A percentile compares a stretch with the other conserved stretches of the same genome.
phyloP scores from a whole-genome alignment of 2,888 invertebrate genomes.

The Pristionchus mayeri region DNA sequence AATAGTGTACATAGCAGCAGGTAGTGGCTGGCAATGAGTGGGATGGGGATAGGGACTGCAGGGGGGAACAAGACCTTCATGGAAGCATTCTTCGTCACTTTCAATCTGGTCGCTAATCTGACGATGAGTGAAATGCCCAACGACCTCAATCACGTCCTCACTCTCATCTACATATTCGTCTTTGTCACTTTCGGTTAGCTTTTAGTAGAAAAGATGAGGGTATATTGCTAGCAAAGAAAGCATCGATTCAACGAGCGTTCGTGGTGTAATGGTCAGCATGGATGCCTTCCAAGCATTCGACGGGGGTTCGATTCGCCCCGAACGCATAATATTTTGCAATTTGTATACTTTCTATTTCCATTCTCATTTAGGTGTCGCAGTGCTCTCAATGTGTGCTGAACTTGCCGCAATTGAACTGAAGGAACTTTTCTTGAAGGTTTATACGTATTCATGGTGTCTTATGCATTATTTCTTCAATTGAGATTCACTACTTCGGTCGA shows the following conservation, averaged over 20 bases:
- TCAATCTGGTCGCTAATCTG: constrained; percentile 76
- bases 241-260: constrained; percentile 49
- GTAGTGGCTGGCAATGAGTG: constrained; percentile 42
- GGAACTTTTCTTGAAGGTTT: constrained; percentile 70
- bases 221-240: too few species aligned
- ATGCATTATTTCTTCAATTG: background rate
- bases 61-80: constrained; percentile 72
- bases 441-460: background rate
- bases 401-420: constrained; percentile 75
- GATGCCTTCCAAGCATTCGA: constrained; percentile 60
- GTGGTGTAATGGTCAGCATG: constrained; percentile 60
- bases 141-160: constrained; percentile 70
- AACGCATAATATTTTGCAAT: constrained; percentile 50
- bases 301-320: constrained; percentile 60
- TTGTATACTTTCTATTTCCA: too few species aligned
- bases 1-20: constrained; percentile 72
- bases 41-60: background rate
- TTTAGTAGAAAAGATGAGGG: background rate
- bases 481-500: constrained; percentile 71
- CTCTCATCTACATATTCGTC: constrained; percentile 74
- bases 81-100: constrained; percentile 75
- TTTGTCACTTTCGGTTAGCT: constrained; percentile 75
- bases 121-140: constrained; percentile 76
- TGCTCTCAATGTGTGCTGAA: constrained; percentile 76
- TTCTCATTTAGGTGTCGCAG: constrained; percentile 68